These are phyloP conservation scores for Tauraco hartlaubi DNA, from an alignment of 2,797 vertebrate genomes.

Conservation along the genomic window DNA sequence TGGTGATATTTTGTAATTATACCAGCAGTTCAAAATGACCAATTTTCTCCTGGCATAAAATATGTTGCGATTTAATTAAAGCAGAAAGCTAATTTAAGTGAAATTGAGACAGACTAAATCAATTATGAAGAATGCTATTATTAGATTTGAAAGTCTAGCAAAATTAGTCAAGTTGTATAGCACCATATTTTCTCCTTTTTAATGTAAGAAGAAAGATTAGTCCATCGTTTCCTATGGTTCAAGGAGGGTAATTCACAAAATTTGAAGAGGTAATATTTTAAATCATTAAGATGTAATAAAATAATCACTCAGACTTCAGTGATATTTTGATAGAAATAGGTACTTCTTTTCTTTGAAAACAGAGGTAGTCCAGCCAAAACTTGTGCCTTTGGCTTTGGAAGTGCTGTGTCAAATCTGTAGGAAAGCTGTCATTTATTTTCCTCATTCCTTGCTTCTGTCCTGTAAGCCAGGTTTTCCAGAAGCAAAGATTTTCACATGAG, in stretches of 20 bases:
- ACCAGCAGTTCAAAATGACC: slow-evolving; percentile 21
- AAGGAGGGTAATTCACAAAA: neutral
- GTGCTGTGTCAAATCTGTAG: neutral
- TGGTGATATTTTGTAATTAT: neutral
- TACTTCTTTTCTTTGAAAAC: slow-evolving; percentile 14
- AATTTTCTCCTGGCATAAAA: slow-evolving; percentile 41
- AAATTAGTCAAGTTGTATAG: slow-evolving; percentile 1
- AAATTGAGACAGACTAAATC: slow-evolving; percentile 38
- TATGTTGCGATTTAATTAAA: slow-evolving; percentile 59
- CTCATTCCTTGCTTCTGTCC: neutral
- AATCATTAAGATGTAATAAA: slow-evolving; percentile 6
- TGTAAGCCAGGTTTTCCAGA: neutral
- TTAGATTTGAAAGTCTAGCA: slow-evolving; percentile 23
- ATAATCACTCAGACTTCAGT: neutral
- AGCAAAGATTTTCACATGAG: neutral
- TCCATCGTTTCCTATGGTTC: neutral
- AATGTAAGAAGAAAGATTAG: neutral
- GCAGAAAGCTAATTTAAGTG: slow-evolving; percentile 39
- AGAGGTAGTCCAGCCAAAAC: neutral
- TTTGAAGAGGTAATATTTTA: neutral
- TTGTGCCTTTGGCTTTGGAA: neutral
- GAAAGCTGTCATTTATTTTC: neutral
- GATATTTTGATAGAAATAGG: neutral
- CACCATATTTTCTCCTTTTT: neutral
- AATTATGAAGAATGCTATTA: slow-evolving; percentile 40